These are phyloP conservation scores for Flabesymbios commensalis DNA, from an alignment of 2,888 invertebrate genomes.

Conservation along the genomic window DNA sequence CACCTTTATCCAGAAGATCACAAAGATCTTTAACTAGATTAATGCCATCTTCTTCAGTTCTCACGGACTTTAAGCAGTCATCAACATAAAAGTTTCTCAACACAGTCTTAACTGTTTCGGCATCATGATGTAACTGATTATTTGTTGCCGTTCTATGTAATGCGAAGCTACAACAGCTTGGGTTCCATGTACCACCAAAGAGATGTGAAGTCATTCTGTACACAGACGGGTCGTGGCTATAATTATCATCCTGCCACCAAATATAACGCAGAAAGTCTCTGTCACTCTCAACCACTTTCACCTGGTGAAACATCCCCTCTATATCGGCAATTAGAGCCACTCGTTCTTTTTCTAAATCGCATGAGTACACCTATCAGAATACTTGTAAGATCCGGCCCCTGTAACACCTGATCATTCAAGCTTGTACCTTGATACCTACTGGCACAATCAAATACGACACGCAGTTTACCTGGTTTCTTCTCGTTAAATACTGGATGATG, in stretches of 20 bases:
- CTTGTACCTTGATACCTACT: background rate
- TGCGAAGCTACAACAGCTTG: slow-evolving; percentile 9
- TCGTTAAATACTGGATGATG: slow-evolving; percentile 25
- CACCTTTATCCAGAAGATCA: background rate
- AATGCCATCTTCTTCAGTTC: background rate
- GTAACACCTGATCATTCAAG: slow-evolving; percentile 29
- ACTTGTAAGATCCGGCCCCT: slow-evolving; percentile 23
- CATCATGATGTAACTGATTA: background rate
- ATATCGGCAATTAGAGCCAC: slow-evolving; percentile 24
- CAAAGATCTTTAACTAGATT: background rate
- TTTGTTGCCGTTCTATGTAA: background rate
- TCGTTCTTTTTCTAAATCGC: slow-evolving; percentile 21
- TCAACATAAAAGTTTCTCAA: slow-evolving; percentile 11
- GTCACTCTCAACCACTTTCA: slow-evolving; percentile 17
- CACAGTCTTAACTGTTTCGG: background rate
- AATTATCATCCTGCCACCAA: slow-evolving; percentile 15
- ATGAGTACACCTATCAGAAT: slow-evolving; percentile 23
- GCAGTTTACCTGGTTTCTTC: slow-evolving; percentile 9
- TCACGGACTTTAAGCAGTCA: slow-evolving; percentile 14
- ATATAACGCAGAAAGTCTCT: slow-evolving; percentile 25
- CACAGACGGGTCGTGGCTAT: background rate
- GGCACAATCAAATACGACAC: slow-evolving; percentile 18
- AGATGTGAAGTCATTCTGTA: slow-evolving; percentile 13
- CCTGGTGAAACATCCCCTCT: slow-evolving; percentile 25
- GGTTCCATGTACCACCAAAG: slow-evolving; percentile 11